Evolutionary conservation across 2,888 invertebrate species (phyloP).

Genomic region (Amphipoea oculea): DNA sequence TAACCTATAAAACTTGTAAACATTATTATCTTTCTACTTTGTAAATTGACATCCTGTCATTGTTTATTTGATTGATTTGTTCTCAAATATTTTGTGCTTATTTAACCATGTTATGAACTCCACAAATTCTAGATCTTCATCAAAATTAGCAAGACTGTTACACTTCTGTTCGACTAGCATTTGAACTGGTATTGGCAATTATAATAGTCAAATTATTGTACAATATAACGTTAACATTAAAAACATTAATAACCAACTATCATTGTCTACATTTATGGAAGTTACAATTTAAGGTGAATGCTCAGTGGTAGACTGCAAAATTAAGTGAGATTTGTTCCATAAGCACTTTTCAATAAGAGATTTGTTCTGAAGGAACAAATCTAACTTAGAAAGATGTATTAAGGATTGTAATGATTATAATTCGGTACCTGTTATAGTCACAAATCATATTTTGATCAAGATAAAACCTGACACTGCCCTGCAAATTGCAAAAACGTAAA

Average conservation of each 20-base stretch:
- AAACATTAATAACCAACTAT: not conserved
- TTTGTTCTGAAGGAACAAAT: too few relatives aligned
- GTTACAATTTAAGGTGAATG: not conserved
- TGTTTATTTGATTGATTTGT: conserved; percentile 16
- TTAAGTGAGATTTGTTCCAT: too few relatives aligned
- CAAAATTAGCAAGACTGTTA: not conserved
- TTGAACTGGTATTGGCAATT: not conserved
- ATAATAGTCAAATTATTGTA: not conserved
- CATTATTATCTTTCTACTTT: conserved; percentile 48
- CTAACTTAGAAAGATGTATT: too few relatives aligned
- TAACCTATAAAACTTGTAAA: conserved; percentile 69
- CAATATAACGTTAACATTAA: not conserved
- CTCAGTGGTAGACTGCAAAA: too few relatives aligned
- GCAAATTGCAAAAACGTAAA: too few relatives aligned
- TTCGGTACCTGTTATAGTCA: too few relatives aligned
- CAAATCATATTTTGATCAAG: too few relatives aligned
- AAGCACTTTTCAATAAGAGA: too few relatives aligned
- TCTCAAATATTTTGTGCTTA: not conserved
- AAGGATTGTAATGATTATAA: too few relatives aligned
- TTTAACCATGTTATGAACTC: not conserved
- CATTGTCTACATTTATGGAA: not conserved
- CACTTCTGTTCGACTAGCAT: not conserved
- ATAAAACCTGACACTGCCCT: too few relatives aligned
- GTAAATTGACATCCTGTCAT: conserved; percentile 17
- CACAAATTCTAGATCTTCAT: not conserved